Evolutionary conservation across 2,113 vertebrate species (phyloP), one percentile per base, ranked within the genome.

Genomic region (Tychaedon coryphoeus): DNA sequence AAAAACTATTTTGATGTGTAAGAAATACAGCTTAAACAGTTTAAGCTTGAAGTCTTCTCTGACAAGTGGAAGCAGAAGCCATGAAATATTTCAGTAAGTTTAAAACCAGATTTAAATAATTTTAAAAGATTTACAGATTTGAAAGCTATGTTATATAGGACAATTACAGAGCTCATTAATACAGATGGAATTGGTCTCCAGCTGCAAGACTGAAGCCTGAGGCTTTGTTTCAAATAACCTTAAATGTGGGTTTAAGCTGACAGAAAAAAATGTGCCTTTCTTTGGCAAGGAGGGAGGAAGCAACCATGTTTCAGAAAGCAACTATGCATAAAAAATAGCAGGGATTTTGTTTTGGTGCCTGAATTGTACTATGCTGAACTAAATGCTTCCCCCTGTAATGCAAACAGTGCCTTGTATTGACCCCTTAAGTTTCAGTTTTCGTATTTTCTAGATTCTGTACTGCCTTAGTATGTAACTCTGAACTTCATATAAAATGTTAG

Each of bases 141-240:
- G 45, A 94, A 91, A 95, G 61, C 53, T 69, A 3, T 56, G 34
- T 76, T 94, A 38, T 50, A 90, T 36, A 90, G 86, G 47, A 82
- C 62, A 79, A 78, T 95, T 92, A 88, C 23, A 88, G 87, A 94
- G 38, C 74, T 95, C 91, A 91, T 96, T 95, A 94, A 94, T 88
- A 82, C 51, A 85, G 71, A 88, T 85, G 50, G 53, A 70, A 56
- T 82, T 94, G 58, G 45, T 89, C 85, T 95, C 84, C 91, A 76
- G 80, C 53, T 92, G 69, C 86, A 89, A 89, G 74, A 87, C 80
- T 81, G 64, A 86, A 91, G 69, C 89, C 70, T 65, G 66, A 91
- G 87, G 92, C 88, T 93, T 94, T 95, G 78, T 92, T 95, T 92
- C 87, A 85, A 96, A 86, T 73, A 92, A 84, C 66, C 58, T 91